Evolutionary conservation across 2,113 vertebrate species (phyloP), one percentile per base, ranked within the genome.

Genomic region (Tonatia bakeri): DNA sequence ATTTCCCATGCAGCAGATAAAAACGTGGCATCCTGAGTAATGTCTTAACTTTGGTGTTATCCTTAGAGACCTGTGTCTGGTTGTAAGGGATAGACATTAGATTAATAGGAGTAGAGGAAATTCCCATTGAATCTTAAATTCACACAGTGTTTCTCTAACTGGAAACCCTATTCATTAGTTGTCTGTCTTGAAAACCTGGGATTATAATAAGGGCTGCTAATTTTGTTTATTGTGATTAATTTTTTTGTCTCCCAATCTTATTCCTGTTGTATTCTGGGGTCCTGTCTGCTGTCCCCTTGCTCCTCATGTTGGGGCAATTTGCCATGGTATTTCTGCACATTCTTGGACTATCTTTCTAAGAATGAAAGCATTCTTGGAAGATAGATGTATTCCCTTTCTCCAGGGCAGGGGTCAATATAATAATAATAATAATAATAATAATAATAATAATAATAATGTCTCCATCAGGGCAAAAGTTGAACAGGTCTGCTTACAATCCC

Each of bases 31-130:
- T 77, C 14, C 28, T 50, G 11, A 64, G 22, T 19, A 85, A 85
- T 72, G 4, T 4, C 38, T 75, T 94, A 61, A 77, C 61, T 87
- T 94, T 83, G 24, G 26, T 72, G 91, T 96, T 95, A 90, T 64
- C 45, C 79, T 87, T 8, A 67, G 82, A 87, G 4, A 54, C 40
- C 45, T 56, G 13, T 76, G 13, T 86, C 75, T 87, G 8, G 8
- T 80, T 90, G 8, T n/a, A 76, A 9, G n/a, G 1, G 76, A 15
- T 81, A 17, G 4, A 40, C 38, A 70, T 72, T 73, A 61, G 36
- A 82, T 81, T 84, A 75, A 85, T 5, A 81, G 40, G 31, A 26
- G 31, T 64, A 81, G 36, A 61, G 14, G 28, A 65, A 56, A 95
- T 82, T 24, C 14, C 22, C 38, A 17, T 20, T 69, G 2, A 4